These are phyloP conservation scores for Cardiocondyla obscurior DNA, from an alignment of 1,140 invertebrate genomes.

Conservation along the genomic window DNA sequence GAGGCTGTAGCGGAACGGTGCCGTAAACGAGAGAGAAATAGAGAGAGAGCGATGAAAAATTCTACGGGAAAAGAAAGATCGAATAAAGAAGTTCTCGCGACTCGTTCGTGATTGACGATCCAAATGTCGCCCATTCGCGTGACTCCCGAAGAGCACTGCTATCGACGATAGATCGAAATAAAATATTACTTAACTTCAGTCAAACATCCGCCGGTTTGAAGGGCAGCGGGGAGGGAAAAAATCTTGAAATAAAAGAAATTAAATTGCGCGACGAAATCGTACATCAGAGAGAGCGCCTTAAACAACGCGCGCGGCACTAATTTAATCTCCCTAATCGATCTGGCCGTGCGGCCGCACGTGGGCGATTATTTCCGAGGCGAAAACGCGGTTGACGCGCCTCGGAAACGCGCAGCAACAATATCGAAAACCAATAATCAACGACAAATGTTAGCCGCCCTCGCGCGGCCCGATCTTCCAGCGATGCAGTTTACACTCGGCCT, in stretches of 20 bases:
- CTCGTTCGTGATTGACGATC: background rate
- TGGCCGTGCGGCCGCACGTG: conserved; percentile 11
- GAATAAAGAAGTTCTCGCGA: background rate
- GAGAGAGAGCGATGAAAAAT: background rate
- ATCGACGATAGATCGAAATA: background rate
- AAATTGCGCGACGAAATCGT: background rate
- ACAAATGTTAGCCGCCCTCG: conserved; percentile 27
- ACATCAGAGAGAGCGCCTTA: background rate
- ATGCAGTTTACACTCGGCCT: conserved; percentile 45
- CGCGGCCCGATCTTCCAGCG: conserved; percentile 30
- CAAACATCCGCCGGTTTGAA: background rate
- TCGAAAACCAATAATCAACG: conserved; percentile 57
- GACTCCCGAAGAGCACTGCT: background rate
- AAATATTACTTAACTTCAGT: conserved; percentile 18
- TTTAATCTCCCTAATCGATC: conserved; percentile 49
- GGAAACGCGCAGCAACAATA: conserved; percentile 28
- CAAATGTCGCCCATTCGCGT: background rate
- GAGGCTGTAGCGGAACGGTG: background rate
- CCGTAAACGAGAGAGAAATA: background rate
- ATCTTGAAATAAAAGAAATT: conserved; percentile 2
- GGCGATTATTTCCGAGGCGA: conserved; percentile 40
- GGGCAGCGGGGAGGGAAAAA: background rate
- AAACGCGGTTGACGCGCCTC: conserved; percentile 11
- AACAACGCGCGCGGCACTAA: conserved; percentile 19
- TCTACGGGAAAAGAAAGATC: background rate